phyloP scores from a whole-genome alignment of 2,113 vertebrate genomes.

The Lycocorax pyrrhopterus region DNA sequence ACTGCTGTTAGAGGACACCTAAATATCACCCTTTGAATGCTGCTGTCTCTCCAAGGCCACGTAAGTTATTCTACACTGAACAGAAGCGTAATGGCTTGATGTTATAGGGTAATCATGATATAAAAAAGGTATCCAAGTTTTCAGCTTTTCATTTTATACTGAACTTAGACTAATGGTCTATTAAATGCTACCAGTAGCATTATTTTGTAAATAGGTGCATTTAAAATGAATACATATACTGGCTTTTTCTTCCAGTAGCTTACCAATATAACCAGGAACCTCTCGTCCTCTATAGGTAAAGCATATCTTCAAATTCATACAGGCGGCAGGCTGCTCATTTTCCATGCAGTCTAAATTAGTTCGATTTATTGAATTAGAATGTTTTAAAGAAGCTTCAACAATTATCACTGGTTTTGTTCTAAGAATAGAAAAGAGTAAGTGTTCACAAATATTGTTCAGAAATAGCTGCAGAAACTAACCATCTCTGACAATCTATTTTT shows the following conservation, averaged over 20 bases:
- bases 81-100: not conserved
- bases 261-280: conserved; percentile 83
- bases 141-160: not conserved
- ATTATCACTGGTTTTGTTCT: conserved; percentile 91
- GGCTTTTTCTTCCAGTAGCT: conserved; percentile 1
- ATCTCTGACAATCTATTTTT: not conserved
- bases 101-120: not conserved
- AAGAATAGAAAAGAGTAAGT: not conserved
- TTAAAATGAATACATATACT: not conserved
- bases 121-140: not conserved
- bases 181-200: not conserved
- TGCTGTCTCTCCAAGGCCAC: not conserved
- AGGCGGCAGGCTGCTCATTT: conserved; percentile 76
- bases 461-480: not conserved
- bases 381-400: conserved; percentile 79
- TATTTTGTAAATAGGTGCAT: not conserved
- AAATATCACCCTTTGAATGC: not conserved
- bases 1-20: not conserved
- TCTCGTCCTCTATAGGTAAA: conserved; percentile 82
- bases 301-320: conserved; percentile 85
- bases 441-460: not conserved
- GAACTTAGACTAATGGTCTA: not conserved
- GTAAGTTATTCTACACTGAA: not conserved
- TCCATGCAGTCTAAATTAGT: conserved; percentile 75
- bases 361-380: conserved; percentile 82